Percentiles rank a stretch among this genome's conserved stretches.
Conservation (phyloP, 2,888 invertebrate genomes). For the Strigamia transsilvanica region DNA sequence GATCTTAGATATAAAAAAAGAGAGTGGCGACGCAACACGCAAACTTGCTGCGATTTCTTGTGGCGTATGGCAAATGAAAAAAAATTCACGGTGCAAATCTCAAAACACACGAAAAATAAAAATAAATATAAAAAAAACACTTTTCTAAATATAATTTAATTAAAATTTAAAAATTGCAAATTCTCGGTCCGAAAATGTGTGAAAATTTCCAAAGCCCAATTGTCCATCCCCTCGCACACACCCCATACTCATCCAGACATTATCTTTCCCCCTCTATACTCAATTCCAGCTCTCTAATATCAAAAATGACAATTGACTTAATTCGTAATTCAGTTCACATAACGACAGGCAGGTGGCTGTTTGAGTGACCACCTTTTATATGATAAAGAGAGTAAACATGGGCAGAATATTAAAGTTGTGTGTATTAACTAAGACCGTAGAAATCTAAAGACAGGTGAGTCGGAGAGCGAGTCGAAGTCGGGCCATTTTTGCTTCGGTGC, state of each 20-base stretch:
- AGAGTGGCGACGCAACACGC: slow-evolving; percentile 16
- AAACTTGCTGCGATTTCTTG: neutral
- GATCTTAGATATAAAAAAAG: slow-evolving; percentile 18
- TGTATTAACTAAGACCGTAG: slow-evolving; percentile 4
- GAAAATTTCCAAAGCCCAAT: too few species aligned
- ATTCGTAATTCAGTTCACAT: slow-evolving; percentile 31
- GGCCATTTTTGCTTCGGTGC: neutral
- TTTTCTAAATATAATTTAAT: too few species aligned
- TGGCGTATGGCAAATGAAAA: neutral
- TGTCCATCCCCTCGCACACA: too few species aligned
- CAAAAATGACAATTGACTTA: slow-evolving; percentile 26
- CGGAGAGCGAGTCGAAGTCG: neutral
- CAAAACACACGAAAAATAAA: too few species aligned
- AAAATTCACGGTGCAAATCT: neutral
- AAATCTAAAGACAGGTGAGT: slow-evolving; percentile 4
- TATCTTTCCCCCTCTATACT: neutral
- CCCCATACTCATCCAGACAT: neutral
- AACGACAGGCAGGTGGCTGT: slow-evolving; percentile 38
- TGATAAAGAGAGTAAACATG: slow-evolving; percentile 31
- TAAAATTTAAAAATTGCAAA: too few species aligned
- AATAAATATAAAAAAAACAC: too few species aligned
- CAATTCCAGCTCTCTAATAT: neutral
- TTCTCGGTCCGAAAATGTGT: too few species aligned
- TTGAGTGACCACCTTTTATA: slow-evolving; percentile 37
- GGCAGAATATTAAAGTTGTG: neutral